Evolutionary conservation across 2,113 vertebrate genomes (phyloP), one percentile per base, ranked within the genome.

Genomic region (Saccopteryx leptura): DNA sequence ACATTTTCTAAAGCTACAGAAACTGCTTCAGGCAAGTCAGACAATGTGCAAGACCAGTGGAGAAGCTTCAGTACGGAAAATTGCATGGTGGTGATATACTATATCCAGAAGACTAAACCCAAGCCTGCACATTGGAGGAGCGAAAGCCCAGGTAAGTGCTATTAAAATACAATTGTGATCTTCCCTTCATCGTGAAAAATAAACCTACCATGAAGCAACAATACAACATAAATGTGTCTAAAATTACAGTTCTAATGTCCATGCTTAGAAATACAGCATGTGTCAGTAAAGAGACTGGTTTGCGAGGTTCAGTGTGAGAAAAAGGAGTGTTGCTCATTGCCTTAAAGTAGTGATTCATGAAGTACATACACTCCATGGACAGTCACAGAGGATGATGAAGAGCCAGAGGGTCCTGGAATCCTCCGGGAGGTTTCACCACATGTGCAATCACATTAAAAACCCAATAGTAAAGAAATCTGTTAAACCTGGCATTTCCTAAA

Each of bases 1-100:
- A 82, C 58, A 24, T 74, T 95, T 82, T 96, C 90, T 68, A 75
- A 97, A 68, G n/a, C 81, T 60, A 1, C 17, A 50, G 87, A 94
- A 85, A 92, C 81, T 75, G 56, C 74, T 92, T 93, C 95, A 91
- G 69, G 84, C 66, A 86, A 72, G 85, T 75, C 58, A 23, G 28
- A 95, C 7, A 33, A 19, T 54, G 71, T 61, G 66, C 89, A 85
- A 94, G 61, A 18, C 39, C 91, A 88, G 90, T 2, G 50, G 71
- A 88, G 81, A 94, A 17, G 33, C 52, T 90, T 93, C 31, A 46
- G 31, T 48, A 24, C 31, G 78, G 58, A 93, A 93, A 90, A 82
- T 52, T 9, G 3, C 8, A 7, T 10, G 9, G 18, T 1, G 0
- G 13, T 39, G 58, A 52, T 48, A n/a, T 1, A 63, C 23, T 48